phyloP scores from a whole-genome alignment of 2,797 vertebrate species.

The Aeoliscus strigatus region DNA sequence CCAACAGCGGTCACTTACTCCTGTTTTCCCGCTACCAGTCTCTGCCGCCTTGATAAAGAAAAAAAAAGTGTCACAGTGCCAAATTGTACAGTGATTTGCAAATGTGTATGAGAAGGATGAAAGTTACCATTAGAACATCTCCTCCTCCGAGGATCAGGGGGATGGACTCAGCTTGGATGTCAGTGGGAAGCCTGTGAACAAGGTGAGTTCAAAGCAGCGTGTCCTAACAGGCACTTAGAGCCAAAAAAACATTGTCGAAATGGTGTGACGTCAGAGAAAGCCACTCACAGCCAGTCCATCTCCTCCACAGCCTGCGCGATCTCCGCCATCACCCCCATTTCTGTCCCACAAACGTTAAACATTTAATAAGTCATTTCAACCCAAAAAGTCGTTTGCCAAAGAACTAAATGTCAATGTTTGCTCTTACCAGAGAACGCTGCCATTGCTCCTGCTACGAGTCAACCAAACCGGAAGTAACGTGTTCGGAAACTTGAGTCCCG shows the following conservation, averaged over 20 bases:
- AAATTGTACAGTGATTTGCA: not conserved
- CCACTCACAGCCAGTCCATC: constrained; percentile 98
- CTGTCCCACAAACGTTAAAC: constrained; percentile 53
- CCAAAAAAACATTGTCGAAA: too few species aligned
- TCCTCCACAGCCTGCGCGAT: constrained; percentile 97
- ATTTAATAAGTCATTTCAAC: accelerated
- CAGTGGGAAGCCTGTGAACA: constrained; percentile 92
- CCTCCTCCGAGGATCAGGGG: constrained; percentile 94
- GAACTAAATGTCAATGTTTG: not conserved
- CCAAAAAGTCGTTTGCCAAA: accelerated
- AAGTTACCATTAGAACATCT: constrained; percentile 91
- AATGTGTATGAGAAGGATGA: not conserved
- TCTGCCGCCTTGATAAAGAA: constrained; percentile 86
- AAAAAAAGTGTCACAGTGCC: not conserved
- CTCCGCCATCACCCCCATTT: constrained; percentile 98
- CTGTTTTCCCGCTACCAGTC: constrained; percentile 98
- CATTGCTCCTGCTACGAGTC: constrained; percentile 54
- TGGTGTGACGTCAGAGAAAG: not conserved
- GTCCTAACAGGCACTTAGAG: too few species aligned
- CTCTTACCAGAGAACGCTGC: constrained; percentile 77
- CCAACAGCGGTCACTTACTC: constrained; percentile 87
- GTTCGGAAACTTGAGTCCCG: not conserved
- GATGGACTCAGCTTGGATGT: constrained; percentile 97
- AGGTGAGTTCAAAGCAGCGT: too few species aligned
- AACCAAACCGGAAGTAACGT: constrained; percentile 54